phyloP scores from a whole-genome alignment of 2,888 invertebrate species.

The Hermodice carunculata region DNA sequence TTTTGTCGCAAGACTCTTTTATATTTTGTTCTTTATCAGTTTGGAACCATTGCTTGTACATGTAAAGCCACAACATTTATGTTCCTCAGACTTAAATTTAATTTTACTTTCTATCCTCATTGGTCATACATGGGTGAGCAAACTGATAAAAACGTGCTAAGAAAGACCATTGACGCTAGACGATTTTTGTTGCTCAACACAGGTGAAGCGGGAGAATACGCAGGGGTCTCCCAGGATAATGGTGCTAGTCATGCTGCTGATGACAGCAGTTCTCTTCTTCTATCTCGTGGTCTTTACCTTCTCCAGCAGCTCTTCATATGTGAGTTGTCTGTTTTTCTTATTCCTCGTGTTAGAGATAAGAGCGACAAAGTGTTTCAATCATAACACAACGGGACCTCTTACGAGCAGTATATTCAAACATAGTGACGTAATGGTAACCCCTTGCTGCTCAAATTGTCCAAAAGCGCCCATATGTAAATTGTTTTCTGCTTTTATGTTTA shows the following conservation, averaged over 20 bases:
- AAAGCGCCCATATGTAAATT: too few relatives aligned
- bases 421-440: too few relatives aligned
- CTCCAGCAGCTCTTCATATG: constrained; percentile 27
- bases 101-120: neutral
- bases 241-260: constrained; percentile 28
- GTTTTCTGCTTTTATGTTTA: too few relatives aligned
- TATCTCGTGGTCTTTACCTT: constrained; percentile 31
- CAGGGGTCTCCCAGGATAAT: constrained; percentile 40
- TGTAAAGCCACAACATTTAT: too few relatives aligned
- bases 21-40: too few relatives aligned
- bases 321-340: constrained; percentile 8
- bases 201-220: constrained; percentile 33
- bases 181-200: neutral
- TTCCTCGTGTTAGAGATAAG: too few relatives aligned
- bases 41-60: too few relatives aligned
- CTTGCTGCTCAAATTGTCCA: too few relatives aligned
- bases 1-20: too few relatives aligned
- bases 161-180: neutral
- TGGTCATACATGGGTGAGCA: neutral
- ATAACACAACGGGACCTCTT: too few relatives aligned
- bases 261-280: neutral
- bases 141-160: neutral
- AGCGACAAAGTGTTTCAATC: too few relatives aligned
- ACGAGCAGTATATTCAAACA: too few relatives aligned
- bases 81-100: neutral